Percentiles rank a stretch among this genome's conserved stretches.
phyloP scores from a whole-genome alignment of 1,140 invertebrate species.

The Epicauta chinensis region DNA sequence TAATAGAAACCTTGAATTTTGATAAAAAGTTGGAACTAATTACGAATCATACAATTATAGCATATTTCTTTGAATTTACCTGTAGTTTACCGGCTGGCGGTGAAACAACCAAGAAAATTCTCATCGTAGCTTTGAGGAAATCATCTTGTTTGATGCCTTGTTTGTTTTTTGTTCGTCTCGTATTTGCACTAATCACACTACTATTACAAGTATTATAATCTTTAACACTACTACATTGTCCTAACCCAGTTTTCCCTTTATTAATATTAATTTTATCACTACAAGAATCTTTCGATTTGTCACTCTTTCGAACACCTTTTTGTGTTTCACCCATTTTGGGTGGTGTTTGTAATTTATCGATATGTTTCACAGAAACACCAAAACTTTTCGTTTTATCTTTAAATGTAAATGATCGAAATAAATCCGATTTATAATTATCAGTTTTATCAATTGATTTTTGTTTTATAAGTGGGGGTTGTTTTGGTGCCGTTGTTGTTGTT shows the following conservation, averaged over 20 bases:
- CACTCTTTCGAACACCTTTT: constrained; percentile 41
- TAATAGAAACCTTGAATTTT: too few species aligned
- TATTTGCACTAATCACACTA: constrained; percentile 19
- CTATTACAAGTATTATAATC: constrained; percentile 19
- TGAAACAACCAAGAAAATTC: constrained; percentile 59
- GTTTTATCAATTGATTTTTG: constrained; percentile 32
- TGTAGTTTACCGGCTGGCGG: constrained; percentile 57
- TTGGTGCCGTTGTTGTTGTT: constrained; percentile 22
- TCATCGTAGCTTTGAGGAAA: constrained; percentile 57
- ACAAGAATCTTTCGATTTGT: constrained; percentile 30
- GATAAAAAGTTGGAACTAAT: too few species aligned
- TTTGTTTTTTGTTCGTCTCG: constrained; percentile 17
- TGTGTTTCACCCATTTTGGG: constrained; percentile 18
- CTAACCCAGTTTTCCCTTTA: constrained; percentile 7
- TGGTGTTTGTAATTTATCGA: constrained; percentile 24
- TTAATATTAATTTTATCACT: constrained; percentile 20
- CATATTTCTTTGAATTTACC: too few species aligned
- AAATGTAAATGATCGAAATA: constrained; percentile 30
- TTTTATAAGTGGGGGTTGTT: constrained; percentile 26
- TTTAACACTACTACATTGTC: constrained; percentile 3
- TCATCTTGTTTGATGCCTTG: constrained; percentile 43
- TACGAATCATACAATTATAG: too few species aligned
- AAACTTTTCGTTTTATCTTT: constrained; percentile 31
- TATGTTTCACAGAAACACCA: constrained; percentile 29
- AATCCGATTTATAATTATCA: constrained; percentile 17